These are phyloP conservation scores for Bemisia tabaci DNA, from an alignment of 1,140 invertebrate species.

Conservation along the genomic window DNA sequence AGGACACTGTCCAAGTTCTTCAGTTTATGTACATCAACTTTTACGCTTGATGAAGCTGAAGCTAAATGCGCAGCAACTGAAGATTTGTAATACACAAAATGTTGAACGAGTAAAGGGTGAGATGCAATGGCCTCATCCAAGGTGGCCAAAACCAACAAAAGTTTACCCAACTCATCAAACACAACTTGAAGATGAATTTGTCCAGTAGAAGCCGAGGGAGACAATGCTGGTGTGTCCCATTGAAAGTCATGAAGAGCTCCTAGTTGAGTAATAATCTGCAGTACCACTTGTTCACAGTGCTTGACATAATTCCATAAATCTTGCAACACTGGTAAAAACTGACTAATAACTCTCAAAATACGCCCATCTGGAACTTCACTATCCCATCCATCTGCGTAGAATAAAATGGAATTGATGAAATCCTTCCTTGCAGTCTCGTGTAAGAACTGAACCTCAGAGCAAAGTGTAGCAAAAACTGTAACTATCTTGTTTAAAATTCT, in stretches of 20 bases:
- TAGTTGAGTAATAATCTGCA: slow-evolving; percentile 3
- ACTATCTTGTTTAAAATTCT: slow-evolving; percentile 8
- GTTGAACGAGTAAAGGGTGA: not conserved
- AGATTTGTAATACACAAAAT: not conserved
- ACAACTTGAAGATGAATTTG: not conserved
- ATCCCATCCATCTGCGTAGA: slow-evolving; percentile 3
- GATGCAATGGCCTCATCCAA: not conserved
- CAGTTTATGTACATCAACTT: slow-evolving; percentile 1
- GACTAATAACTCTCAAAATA: not conserved
- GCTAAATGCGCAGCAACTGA: not conserved
- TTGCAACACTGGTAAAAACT: slow-evolving; percentile 6
- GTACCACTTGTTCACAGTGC: slow-evolving; percentile 5
- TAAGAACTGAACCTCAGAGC: slow-evolving; percentile 3
- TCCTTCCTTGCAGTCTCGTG: not conserved
- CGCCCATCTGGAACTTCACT: not conserved
- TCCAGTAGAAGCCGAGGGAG: not conserved
- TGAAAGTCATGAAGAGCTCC: slow-evolving; percentile 3
- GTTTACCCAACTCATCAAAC: not conserved
- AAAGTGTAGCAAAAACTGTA: slow-evolving; percentile 3
- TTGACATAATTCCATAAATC: slow-evolving; percentile 4
- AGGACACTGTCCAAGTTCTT: slow-evolving; percentile 1
- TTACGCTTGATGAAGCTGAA: not conserved
- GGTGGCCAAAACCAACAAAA: not conserved
- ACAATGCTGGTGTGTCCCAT: not conserved
- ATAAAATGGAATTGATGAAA: not conserved